These are phyloP conservation scores for Nyctibius bracteatus DNA, from an alignment of 2,113 vertebrate genomes.

Conservation along the genomic window DNA sequence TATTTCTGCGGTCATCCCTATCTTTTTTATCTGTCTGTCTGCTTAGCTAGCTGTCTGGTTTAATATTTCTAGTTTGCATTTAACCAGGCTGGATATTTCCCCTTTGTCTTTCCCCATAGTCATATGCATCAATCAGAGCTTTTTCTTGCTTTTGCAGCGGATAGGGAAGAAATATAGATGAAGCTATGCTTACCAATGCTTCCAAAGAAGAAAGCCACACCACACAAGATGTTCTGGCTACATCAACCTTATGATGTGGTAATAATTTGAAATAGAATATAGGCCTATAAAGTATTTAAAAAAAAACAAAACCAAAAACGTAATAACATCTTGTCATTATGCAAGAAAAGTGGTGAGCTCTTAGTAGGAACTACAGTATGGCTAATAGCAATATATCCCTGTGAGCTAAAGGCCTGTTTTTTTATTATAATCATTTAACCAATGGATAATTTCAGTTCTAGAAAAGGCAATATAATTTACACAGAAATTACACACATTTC, in stretches of 20 bases:
- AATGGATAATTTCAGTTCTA: not conserved
- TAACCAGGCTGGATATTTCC: not conserved
- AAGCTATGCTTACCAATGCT: not conserved
- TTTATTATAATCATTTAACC: not conserved
- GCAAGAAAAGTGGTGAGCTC: not conserved
- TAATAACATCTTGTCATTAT: not conserved
- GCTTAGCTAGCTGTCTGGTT: conserved; percentile 24
- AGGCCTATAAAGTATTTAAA: not conserved
- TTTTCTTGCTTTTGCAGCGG: not conserved
- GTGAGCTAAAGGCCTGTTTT: not conserved
- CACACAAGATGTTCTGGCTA: not conserved
- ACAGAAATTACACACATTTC: not conserved
- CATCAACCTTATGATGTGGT: not conserved
- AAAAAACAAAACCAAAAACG: not conserved
- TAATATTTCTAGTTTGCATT: conserved; percentile 14
- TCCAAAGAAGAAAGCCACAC: not conserved
- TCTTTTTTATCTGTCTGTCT: not conserved
- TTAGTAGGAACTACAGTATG: not conserved
- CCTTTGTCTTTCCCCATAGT: conserved; percentile 23
- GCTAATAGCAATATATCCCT: not conserved
- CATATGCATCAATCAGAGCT: conserved; percentile 19
- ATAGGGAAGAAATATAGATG: not conserved
- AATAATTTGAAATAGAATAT: not conserved
- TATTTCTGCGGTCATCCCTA: not conserved
- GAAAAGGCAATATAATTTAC: not conserved